Conservation (phyloP, 1,140 invertebrate genomes). For the Tetraneura akinire region DNA sequence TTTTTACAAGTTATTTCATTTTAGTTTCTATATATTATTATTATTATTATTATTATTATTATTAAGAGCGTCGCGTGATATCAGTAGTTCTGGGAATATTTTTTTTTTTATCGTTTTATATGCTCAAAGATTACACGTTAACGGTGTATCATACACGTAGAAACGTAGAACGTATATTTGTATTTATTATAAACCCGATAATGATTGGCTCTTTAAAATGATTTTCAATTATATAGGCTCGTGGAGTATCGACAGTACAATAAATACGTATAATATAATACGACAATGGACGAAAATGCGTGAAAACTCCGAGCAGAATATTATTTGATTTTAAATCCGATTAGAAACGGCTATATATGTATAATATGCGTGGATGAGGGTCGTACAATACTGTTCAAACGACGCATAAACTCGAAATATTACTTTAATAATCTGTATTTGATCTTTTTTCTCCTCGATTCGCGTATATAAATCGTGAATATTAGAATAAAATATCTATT, state of each 20-base stretch:
- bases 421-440: neutral
- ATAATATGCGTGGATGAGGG: neutral
- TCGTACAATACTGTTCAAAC: slow-evolving; percentile 7
- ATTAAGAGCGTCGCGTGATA: too few relatives aligned
- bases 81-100: too few relatives aligned
- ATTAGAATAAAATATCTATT: neutral
- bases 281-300: neutral
- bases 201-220: neutral
- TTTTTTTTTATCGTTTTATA: too few relatives aligned
- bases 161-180: neutral
- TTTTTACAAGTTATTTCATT: too few relatives aligned
- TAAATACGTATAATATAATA: too few relatives aligned
- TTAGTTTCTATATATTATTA: too few relatives aligned
- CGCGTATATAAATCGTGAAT: neutral
- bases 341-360: slow-evolving; percentile 14
- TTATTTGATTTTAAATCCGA: slow-evolving; percentile 27
- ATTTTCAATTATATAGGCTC: slow-evolving; percentile 27
- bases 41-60: too few relatives aligned
- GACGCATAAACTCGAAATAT: neutral
- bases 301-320: neutral
- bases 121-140: too few relatives aligned
- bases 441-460: neutral
- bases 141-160: neutral
- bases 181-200: too few relatives aligned
- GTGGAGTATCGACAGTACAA: neutral